These are phyloP conservation scores for Horisme vitalbata DNA, from an alignment of 2,888 invertebrate species.

Conservation along the genomic window DNA sequence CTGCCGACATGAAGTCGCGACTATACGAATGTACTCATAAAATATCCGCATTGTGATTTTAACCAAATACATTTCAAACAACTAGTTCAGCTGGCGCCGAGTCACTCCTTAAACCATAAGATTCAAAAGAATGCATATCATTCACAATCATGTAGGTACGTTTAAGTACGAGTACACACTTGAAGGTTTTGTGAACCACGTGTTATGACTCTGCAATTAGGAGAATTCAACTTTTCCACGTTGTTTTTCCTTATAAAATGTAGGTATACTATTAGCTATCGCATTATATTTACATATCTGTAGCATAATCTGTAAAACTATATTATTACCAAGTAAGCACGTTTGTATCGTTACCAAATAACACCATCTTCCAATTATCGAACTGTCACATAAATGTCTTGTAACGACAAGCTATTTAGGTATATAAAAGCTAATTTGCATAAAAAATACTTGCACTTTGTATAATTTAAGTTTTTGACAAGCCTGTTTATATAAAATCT, in stretches of 20 bases:
- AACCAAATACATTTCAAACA: conserved; percentile 52
- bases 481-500: conserved; percentile 3
- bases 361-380: conserved; percentile 11
- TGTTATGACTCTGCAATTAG: conserved; percentile 24
- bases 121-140: conserved; percentile 50
- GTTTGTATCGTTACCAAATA: not conserved
- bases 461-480: not conserved
- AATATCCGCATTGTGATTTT: conserved; percentile 68
- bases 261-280: too few relatives aligned
- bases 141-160: conserved; percentile 41
- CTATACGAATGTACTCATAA: conserved; percentile 69
- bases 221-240: conserved; percentile 12
- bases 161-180: too few relatives aligned
- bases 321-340: not conserved
- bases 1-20: conserved; percentile 46
- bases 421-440: conserved; percentile 15
- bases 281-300: too few relatives aligned
- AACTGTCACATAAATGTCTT: conserved; percentile 7
- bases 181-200: conserved; percentile 30
- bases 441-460: conserved; percentile 15
- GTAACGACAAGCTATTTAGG: conserved; percentile 2
- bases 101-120: conserved; percentile 43
- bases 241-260: too few relatives aligned
- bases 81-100: conserved; percentile 32
- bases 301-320: too few relatives aligned